Base-by-base conservation (phyloP, 2,888 invertebrate genomes). In the Masnerella sp. region DNA sequence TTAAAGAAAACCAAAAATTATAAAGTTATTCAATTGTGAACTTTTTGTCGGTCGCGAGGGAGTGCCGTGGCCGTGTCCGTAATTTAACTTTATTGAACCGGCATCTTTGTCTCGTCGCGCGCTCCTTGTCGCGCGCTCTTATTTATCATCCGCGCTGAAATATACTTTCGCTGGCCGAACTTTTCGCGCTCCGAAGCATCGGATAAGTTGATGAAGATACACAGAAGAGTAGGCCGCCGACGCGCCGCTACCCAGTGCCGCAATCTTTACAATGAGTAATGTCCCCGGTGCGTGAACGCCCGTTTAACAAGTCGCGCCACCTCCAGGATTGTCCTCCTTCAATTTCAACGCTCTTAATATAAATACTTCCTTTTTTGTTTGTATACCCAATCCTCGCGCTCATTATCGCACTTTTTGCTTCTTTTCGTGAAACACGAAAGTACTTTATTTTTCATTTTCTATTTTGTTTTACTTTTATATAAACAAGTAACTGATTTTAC, bases 21-120 rank as follows among this genome's bases (percentile, higher is more conserved):
- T 69, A 79, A 79, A 80, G 77, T 80, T 78, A 80, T 80, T 79
- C 79, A 80, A 80, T 80, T 78, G 79, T 62, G 42, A 76, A 78
- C 74, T 77, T 75, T 52, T 64, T 68, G 65, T 20, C 40, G 56
- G 38, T 8, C 22, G 56, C 61, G 40, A 52, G 51, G 43, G 51
- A 65, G 59, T 11, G 22, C 14, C 45, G 36, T 43, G 70, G 42
- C 11, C 71, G 34, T 56, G 71, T 51, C 72, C 72, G 73, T 78
- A 80, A 79, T 80, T 78, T 77, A 80, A 77, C 73, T 78, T 78
- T 75, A 79, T 80, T 77, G 77, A 77, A 72, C 51, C 69, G 64
- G 52, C 59, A 70, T 71, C 69, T 49, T 43, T 22, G 0, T 43
- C 65, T 14, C 42, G 12, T 42, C 12, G 1, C 11, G 22, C 14